Evolutionary conservation across 2,888 invertebrate genomes (phyloP).

Genomic region (Cataglyphis altisquamis): DNA sequence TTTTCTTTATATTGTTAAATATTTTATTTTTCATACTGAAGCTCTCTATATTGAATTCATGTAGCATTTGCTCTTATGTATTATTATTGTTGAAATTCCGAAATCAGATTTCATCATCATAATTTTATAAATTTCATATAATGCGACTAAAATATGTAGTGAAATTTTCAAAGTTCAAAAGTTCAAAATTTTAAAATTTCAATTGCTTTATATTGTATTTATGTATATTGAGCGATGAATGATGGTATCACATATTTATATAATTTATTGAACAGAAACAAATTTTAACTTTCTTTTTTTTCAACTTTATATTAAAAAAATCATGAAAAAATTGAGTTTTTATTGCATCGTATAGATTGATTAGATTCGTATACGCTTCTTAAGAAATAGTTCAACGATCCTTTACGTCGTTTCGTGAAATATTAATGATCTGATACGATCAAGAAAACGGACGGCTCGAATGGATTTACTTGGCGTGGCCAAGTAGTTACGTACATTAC

Average conservation of each 20-base stretch:
- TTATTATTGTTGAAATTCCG: neutral
- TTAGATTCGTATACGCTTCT: neutral
- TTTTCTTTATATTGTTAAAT: neutral
- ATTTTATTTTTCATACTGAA: neutral
- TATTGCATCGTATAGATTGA: neutral
- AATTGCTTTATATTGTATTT: neutral
- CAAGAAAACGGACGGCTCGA: slow-evolving; percentile 2
- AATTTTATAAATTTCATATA: neutral
- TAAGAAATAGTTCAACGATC: slow-evolving; percentile 22
- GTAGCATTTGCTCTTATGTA: neutral
- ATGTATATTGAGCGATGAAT: neutral
- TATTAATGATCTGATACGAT: slow-evolving; percentile 23
- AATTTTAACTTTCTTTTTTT: neutral
- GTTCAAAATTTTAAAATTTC: neutral
- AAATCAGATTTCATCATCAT: neutral
- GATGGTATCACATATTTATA: neutral
- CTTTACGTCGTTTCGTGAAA: slow-evolving; percentile 22
- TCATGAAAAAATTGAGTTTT: neutral
- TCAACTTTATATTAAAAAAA: neutral
- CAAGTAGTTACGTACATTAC: slow-evolving; percentile 54
- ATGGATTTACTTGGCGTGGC: slow-evolving; percentile 21
- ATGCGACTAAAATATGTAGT: neutral
- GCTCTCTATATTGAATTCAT: neutral
- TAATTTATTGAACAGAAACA: neutral
- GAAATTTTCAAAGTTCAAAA: neutral